These are phyloP conservation scores for Characodon lateralis DNA, from an alignment of 2,797 vertebrate species.

Conservation along the genomic window DNA sequence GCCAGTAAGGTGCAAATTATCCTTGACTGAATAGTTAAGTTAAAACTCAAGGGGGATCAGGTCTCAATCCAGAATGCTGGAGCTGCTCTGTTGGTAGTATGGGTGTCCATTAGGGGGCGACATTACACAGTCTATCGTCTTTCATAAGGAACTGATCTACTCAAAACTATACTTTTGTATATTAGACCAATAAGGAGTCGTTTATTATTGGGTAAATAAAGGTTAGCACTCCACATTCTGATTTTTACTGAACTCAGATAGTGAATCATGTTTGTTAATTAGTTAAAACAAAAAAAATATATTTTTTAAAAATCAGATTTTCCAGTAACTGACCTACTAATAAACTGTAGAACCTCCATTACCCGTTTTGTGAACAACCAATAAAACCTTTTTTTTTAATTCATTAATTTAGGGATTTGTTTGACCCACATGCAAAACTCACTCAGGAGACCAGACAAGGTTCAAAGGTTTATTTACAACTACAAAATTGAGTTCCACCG, in stretches of 20 bases:
- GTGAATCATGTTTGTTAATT: background rate
- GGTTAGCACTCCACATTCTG: too few species aligned
- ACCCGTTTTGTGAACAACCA: too few species aligned
- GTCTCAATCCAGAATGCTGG: constrained; percentile 11
- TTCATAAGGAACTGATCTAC: background rate
- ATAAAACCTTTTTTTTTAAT: too few species aligned
- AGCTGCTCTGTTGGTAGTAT: background rate
- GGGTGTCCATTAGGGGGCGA: constrained; percentile 67
- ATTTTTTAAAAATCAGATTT: background rate
- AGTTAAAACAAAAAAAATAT: background rate
- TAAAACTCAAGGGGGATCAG: constrained; percentile 25
- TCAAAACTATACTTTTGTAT: background rate
- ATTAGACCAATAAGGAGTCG: background rate
- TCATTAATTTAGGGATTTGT: too few species aligned
- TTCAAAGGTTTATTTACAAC: too few species aligned
- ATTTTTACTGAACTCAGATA: background rate
- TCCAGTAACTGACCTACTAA: too few species aligned
- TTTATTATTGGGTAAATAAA: background rate
- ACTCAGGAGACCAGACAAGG: too few species aligned
- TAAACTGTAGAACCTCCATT: too few species aligned
- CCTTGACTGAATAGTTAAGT: constrained; percentile 17
- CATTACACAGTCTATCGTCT: constrained; percentile 49
- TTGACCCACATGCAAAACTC: too few species aligned
- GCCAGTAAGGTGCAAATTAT: constrained; percentile 26
- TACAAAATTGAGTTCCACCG: too few species aligned